Conservation (phyloP, 2,113 vertebrate genomes). For the Oenanthe oenanthe region DNA sequence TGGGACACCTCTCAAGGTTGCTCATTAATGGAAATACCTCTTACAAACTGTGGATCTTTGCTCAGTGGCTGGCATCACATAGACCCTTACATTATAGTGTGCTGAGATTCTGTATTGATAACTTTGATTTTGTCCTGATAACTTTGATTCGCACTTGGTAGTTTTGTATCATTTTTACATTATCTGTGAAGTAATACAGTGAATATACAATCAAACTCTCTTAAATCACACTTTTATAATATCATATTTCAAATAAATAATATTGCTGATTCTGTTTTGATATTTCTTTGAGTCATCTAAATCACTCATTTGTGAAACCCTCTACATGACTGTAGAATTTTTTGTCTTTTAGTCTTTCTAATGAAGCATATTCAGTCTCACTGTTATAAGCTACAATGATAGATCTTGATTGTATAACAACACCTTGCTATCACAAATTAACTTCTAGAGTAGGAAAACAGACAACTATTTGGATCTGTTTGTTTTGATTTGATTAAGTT, state of each 20-base stretch:
- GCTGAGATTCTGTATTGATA: neutral
- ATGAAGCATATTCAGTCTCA: neutral
- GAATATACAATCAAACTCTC: neutral
- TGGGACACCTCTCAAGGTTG: neutral
- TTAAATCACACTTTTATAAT: neutral
- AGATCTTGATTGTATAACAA: neutral
- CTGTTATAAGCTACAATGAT: neutral
- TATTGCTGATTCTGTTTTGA: neutral
- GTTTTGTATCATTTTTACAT: neutral
- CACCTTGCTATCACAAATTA: neutral
- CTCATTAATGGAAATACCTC: neutral
- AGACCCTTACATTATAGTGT: neutral
- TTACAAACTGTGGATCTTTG: neutral
- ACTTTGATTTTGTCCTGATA: neutral
- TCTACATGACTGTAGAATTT: neutral
- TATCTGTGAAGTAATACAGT: neutral
- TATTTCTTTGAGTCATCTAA: neutral
- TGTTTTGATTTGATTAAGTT: neutral
- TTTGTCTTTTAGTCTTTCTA: neutral
- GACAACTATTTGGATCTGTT: neutral
- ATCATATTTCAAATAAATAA: neutral
- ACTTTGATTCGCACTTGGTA: neutral
- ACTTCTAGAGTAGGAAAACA: neutral
- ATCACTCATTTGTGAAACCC: neutral
- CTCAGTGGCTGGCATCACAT: rapidly evolving